Conservation (phyloP, 2,797 vertebrate species). For the Synanceia verrucosa region DNA sequence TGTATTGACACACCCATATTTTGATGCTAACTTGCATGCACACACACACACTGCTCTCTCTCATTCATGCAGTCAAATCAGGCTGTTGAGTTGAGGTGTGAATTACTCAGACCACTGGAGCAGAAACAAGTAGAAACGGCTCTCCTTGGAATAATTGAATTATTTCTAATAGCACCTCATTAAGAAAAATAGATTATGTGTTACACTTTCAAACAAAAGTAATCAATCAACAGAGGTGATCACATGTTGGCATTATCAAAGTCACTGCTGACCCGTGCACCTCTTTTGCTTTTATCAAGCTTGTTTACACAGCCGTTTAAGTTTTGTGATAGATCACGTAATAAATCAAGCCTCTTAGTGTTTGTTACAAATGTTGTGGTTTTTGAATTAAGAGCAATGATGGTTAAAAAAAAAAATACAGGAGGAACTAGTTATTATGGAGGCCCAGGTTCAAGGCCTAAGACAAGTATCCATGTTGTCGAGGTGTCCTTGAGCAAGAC, state of each 20-base stretch:
- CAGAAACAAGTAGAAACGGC: constrained; percentile 67
- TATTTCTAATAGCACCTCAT: constrained; percentile 77
- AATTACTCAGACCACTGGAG: constrained; percentile 78
- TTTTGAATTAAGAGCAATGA: neutral
- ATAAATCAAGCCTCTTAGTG: neutral
- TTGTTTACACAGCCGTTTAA: neutral
- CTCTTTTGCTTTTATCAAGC: constrained; percentile 21
- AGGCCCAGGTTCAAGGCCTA: neutral
- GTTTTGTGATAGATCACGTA: constrained; percentile 1
- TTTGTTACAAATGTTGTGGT: neutral
- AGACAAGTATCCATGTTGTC: neutral
- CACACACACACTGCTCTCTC: constrained; percentile 1
- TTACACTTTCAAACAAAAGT: constrained; percentile 65
- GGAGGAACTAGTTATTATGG: too few relatives aligned
- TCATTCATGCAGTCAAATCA: constrained; percentile 57
- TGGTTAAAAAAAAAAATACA: neutral
- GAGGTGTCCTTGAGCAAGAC: constrained; percentile 29
- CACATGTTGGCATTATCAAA: constrained; percentile 35
- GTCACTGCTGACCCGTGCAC: constrained; percentile 12
- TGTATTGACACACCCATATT: neutral
- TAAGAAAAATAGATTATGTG: constrained; percentile 69
- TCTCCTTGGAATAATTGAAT: constrained; percentile 77
- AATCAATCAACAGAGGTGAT: constrained; percentile 72
- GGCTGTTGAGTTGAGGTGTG: constrained; percentile 70
- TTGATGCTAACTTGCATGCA: neutral